Conservation (phyloP, 2,888 invertebrate genomes). For the Druceiella hillmani region DNA sequence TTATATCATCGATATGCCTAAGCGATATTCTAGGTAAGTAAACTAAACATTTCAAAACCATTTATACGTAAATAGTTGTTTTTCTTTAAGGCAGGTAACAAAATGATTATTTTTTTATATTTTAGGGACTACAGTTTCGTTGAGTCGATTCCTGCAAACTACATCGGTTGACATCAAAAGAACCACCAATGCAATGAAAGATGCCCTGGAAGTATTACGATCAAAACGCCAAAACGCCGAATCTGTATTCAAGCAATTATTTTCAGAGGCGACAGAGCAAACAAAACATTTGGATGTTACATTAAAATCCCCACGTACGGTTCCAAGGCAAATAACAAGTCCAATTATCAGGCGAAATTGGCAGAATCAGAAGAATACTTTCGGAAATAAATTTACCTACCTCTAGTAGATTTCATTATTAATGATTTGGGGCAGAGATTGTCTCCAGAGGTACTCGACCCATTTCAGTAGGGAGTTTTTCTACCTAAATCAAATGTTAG, state of each 20-base stretch:
- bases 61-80: no score
- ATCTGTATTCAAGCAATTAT: constrained; percentile 13
- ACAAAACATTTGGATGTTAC: constrained; percentile 14
- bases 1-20: constrained; percentile 16
- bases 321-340: constrained; percentile 13
- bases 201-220: constrained; percentile 13
- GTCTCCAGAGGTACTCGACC: constrained; percentile 15
- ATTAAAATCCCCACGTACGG: constrained; percentile 13
- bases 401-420: constrained; percentile 11
- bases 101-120: constrained; percentile 1
- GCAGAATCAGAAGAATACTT: constrained; percentile 13
- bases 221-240: constrained; percentile 13
- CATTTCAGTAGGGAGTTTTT: constrained; percentile 15
- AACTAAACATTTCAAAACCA: constrained; percentile 8
- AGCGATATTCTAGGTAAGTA: constrained; percentile 17
- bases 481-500: constrained; percentile 9
- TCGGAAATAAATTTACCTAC: constrained; percentile 11
- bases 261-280: constrained; percentile 14
- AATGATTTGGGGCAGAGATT: constrained; percentile 12
- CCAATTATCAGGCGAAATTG: constrained; percentile 14
- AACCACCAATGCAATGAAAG: constrained; percentile 13
- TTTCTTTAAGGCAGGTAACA: no score
- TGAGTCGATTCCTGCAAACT: constrained; percentile 16
- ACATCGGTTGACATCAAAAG: constrained; percentile 15
- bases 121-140: constrained; percentile 18